Base-by-base conservation (phyloP, 2,113 vertebrate species). In the Octodon degus region DNA sequence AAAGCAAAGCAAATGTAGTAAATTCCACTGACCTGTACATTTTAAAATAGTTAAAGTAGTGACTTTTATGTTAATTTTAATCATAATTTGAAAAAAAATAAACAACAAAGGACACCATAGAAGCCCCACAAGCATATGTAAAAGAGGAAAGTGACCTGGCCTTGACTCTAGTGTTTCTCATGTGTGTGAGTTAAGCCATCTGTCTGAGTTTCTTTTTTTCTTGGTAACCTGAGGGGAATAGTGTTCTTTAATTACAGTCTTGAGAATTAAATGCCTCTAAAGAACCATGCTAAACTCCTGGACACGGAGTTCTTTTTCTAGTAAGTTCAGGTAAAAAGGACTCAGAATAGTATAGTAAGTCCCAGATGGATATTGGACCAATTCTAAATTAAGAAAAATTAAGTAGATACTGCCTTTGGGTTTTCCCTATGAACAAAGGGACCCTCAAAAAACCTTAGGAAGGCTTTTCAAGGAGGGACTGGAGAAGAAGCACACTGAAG, bases 321-420 rank as follows among this genome's bases (percentile, higher is more conserved):
- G 43, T 17, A 76, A 68, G 60, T 65, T 86, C 90, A 72, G n/a
- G 37, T 16, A 70, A 16, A 50, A 68, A 4, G 5, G 11, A 58
- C 17, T 82, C 47, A 55, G 50, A 70, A 84, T 70, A 65, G 25
- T 65, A 72, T 30, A 67, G 0, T 30, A 62, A 79, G 16, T 68
- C 22, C 53, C 63, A 68, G 65, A 16, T 17, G 82, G 83, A 74
- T 87, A 79, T 37, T 40, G 43, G 25, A 37, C 63, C 22, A 92
- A 70, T 83, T 83, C 24, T 94, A 83, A 88, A 85, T 77, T 55
- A 90, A 94, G 37, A 87, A 70, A 50, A 83, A 72, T 16, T 77
- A 65, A 90, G 20, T 47, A 47, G 68, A 30, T 24, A 24, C 1
- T 90, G n/a, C 32, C 50, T 92, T 85, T 80, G 94, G 1, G 8